Evolutionary conservation across 2,797 vertebrate species (phyloP), one percentile per base, ranked within the genome.

Genomic region (Mycteria americana): DNA sequence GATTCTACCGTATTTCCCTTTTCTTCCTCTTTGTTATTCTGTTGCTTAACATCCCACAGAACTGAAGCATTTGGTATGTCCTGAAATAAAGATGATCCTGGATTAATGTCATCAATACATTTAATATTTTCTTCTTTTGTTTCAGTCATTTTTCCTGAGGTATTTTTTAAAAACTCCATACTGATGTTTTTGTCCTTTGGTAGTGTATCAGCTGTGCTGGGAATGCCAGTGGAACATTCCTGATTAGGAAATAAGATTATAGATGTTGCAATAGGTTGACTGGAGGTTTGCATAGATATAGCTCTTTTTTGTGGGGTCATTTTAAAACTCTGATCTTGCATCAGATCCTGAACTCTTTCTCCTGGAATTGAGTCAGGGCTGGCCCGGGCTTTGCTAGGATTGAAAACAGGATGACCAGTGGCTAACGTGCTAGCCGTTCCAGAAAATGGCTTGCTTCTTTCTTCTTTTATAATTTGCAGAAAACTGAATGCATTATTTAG

Each of bases 291-390:
- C 69, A 96, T 48, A 88, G 97, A 96, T 75, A 93, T 30, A 54
- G 79, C 87, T 93, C n/a, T 96, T 39, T 85, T 93, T 76, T 97
- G 97, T 87, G 97, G 98, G 73, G 87, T 97, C 89, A 97, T 87
- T 93, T 98, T 97, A 92, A 94, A 96, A 76, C 93, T 94, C 92
- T 94, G 94, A 59, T 98, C 97, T 96, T 97, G 97, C 92, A 95
- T 92, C 54, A 97, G 96, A 96, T 77, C 79, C 56, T 93, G 92
- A 92, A 94, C 73, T 83, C 64, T 80, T 93, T 98, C 97, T 68
- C 83, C 93, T 37, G 95, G 91, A 94, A 83, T 33, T 84, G 93
- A 88, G 92, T 96, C 93, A 63, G 95, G 89, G 81, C 76, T 87
- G 60, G 79, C 77, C 96, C 96, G 97, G 39, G 90, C 87, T 97